Percentiles rank a stretch among this genome's conserved stretches.
Conservation (phyloP, 1,140 invertebrate genomes). For the Phymastichus coffea region DNA sequence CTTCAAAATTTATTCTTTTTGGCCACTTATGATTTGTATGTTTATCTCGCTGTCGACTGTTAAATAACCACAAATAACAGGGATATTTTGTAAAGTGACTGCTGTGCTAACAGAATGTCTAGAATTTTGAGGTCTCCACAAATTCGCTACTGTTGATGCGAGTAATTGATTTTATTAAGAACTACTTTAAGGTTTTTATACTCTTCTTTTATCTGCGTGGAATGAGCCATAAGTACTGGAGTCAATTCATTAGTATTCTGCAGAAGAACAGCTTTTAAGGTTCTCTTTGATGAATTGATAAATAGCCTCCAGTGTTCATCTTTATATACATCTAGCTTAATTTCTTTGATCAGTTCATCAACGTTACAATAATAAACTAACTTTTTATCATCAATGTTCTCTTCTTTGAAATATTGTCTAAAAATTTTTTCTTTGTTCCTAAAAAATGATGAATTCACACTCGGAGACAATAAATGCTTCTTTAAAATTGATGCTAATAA, state of each 20-base stretch:
- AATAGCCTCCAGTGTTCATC: conserved; percentile 31
- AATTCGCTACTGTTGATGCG: neutral
- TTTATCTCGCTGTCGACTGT: conserved; percentile 46
- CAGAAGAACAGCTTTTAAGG: conserved; percentile 32
- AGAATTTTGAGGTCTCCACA: conserved; percentile 41
- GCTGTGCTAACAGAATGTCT: conserved; percentile 43
- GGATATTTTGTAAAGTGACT: conserved; percentile 51
- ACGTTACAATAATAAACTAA: conserved; percentile 3
- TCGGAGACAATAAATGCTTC: neutral
- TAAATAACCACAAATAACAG: conserved; percentile 53
- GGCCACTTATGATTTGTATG: conserved; percentile 41
- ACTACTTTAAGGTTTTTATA: too few species aligned
- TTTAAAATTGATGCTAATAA: neutral
- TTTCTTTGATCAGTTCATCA: neutral
- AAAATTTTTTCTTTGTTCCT: neutral
- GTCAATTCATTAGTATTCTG: conserved; percentile 32
- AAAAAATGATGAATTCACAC: neutral
- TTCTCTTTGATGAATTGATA: conserved; percentile 22
- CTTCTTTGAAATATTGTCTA: conserved; percentile 1
- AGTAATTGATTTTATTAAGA: conserved; percentile 14
- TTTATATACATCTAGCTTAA: too few species aligned
- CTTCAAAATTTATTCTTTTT: conserved; percentile 33
- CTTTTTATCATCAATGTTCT: neutral
- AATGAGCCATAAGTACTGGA: conserved; percentile 32
- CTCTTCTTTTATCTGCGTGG: conserved; percentile 21